Evolutionary conservation across 2,888 invertebrate genomes (phyloP), one percentile per base, ranked within the genome.

Genomic region (Steinernema carpocapsae): DNA sequence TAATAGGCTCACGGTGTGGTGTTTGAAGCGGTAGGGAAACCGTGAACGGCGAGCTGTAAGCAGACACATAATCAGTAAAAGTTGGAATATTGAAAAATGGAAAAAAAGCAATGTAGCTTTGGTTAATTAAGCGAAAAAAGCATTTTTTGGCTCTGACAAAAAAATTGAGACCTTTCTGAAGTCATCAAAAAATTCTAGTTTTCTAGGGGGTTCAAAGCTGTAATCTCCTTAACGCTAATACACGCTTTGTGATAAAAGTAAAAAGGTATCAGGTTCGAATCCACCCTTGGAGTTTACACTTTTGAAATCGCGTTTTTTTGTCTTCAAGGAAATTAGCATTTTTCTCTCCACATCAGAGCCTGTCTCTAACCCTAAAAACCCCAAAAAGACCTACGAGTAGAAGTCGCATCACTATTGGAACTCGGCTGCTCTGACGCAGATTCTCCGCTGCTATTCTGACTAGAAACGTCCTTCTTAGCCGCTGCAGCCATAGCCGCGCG

Each of bases 11-110:
- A 86, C 86, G 3, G 87, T 87, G 79, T 87, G 86, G 77, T 87
- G 87, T 77, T 86, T 86, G 81, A 86, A 86, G 70, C 84, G 78
- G 78, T 86, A 86, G 45, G 86, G 86, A 75, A 86, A 86, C 59
- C 85, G 80, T 17, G 83, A 83, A 12, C 86, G 79, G n/a, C 83
- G 80, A 37, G 82, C 83, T 83, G 76, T 71, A 82, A 82, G 48
- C 43, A 70, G 14, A 64, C 12, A 17, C 37, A 37, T 37, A 14
- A 64, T 32, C 32, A 32, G 32, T 32, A 48, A 48, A 48, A 48
- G 19, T 37, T 12, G 64, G 19, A 26, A 64, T 37, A 26, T 56
- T 7, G 22, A 22, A n/a, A n/a, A 48, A 26, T 26, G 64, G 19
- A 26, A 32, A 29, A 64, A 64, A 56, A 24, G 64, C 64, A 17